A percentile compares a stretch with the other conserved stretches of the same genome.
These are phyloP conservation scores for Hydrophis major DNA, from an alignment of 2,797 vertebrate species.

Conservation along the genomic window DNA sequence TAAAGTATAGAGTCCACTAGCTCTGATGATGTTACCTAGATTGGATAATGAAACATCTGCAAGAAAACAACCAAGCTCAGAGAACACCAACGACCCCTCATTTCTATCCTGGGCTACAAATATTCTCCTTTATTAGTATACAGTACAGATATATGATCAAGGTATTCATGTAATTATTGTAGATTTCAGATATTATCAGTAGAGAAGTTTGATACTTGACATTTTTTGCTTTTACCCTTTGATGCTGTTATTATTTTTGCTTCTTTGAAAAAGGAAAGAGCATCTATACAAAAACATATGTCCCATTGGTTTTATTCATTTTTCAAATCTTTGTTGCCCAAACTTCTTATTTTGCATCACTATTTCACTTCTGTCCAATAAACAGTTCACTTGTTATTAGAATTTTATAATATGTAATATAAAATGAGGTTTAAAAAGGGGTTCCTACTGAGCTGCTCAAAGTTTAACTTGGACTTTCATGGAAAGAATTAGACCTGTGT, in stretches of 20 bases:
- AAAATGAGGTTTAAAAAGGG: neutral
- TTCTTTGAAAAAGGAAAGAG: neutral
- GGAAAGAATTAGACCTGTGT: neutral
- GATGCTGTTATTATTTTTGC: neutral
- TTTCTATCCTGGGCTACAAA: neutral
- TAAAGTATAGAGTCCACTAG: neutral
- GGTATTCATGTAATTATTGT: neutral
- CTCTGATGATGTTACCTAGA: neutral
- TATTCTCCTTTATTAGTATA: neutral
- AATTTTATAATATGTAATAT: neutral
- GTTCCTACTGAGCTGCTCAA: neutral
- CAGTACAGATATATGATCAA: neutral
- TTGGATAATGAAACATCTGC: neutral
- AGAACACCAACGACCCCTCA: neutral
- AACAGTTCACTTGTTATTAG: neutral
- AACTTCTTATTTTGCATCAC: neutral
- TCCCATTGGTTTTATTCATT: neutral
- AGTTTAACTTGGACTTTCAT: neutral
- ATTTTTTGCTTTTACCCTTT: neutral
- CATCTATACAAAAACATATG: neutral
- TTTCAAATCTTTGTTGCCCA: neutral
- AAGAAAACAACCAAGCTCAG: neutral
- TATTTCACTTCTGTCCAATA: neutral
- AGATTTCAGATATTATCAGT: neutral
- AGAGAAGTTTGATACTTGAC: neutral